Conservation (phyloP, 2,888 invertebrate genomes). For the Mantis religiosa region DNA sequence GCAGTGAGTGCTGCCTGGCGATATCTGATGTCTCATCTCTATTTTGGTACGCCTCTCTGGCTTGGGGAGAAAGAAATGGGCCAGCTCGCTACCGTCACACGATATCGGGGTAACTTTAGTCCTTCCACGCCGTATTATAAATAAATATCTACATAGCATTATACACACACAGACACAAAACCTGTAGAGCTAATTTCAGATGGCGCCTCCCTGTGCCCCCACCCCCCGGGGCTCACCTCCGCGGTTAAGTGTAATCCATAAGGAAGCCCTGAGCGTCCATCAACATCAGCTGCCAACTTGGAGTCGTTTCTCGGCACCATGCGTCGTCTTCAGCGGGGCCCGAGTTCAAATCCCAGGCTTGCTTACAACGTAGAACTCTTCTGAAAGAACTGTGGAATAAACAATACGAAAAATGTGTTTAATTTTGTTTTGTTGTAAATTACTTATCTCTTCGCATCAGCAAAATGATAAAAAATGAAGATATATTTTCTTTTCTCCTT, state of each 20-base stretch:
- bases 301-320: no score
- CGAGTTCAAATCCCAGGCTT: no score
- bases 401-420: no score
- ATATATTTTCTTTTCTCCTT: no score
- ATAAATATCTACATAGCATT: constrained; percentile 20
- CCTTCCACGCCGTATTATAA: constrained; percentile 14
- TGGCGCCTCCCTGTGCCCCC: background rate
- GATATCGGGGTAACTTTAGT: background rate
- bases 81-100: constrained; percentile 19
- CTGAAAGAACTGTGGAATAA: no score
- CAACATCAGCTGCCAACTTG: background rate
- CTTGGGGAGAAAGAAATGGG: constrained; percentile 13
- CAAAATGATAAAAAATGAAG: no score
- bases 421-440: no score
- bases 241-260: background rate
- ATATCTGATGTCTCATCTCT: constrained; percentile 27
- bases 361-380: no score
- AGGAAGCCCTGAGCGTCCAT: background rate
- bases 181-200: constrained; percentile 11
- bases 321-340: no score
- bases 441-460: no score
- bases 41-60: constrained; percentile 22
- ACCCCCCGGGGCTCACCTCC: background rate
- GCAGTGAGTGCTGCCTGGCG: background rate
- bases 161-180: constrained; percentile 2